A percentile compares a stretch with the other conserved stretches of the same genome.
These are phyloP conservation scores for Poecilia picta DNA, from an alignment of 2,797 vertebrate species.

Conservation along the genomic window DNA sequence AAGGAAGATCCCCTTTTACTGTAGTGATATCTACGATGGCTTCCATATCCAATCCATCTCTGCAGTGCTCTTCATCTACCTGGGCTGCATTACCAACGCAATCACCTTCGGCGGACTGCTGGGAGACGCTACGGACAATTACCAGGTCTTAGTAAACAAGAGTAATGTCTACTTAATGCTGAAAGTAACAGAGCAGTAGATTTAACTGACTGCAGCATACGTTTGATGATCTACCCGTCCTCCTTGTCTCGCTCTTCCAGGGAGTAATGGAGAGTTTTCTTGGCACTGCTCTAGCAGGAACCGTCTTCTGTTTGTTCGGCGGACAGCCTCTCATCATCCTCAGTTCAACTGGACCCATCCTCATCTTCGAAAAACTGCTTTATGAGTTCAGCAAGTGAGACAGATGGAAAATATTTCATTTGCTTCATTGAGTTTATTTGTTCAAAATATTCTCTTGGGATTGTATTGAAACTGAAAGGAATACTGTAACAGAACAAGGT, in stretches of 20 bases:
- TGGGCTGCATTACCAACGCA: slow-evolving; percentile 98
- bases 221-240: background rate
- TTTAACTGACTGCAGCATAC: background rate
- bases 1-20: slow-evolving; percentile 87
- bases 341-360: slow-evolving; percentile 97
- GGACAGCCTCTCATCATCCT: slow-evolving; percentile 99
- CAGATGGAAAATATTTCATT: background rate
- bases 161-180: background rate
- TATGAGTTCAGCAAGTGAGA: slow-evolving; percentile 98
- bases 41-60: slow-evolving; percentile 98
- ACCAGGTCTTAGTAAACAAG: slow-evolving; percentile 82
- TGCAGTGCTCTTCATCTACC: slow-evolving; percentile 95
- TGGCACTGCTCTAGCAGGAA: slow-evolving; percentile 92
- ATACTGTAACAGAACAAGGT: background rate
- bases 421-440: background rate
- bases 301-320: slow-evolving; percentile 91
- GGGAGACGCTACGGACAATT: slow-evolving; percentile 96
- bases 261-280: slow-evolving; percentile 99
- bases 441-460: background rate
- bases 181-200: background rate
- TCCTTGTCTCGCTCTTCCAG: slow-evolving; percentile 64
- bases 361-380: slow-evolving; percentile 98
- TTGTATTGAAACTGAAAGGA: background rate
- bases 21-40: slow-evolving; percentile 93
- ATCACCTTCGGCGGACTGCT: slow-evolving; percentile 96